Base-by-base conservation (phyloP, 2,113 vertebrate genomes). In the Penelope pileata region DNA sequence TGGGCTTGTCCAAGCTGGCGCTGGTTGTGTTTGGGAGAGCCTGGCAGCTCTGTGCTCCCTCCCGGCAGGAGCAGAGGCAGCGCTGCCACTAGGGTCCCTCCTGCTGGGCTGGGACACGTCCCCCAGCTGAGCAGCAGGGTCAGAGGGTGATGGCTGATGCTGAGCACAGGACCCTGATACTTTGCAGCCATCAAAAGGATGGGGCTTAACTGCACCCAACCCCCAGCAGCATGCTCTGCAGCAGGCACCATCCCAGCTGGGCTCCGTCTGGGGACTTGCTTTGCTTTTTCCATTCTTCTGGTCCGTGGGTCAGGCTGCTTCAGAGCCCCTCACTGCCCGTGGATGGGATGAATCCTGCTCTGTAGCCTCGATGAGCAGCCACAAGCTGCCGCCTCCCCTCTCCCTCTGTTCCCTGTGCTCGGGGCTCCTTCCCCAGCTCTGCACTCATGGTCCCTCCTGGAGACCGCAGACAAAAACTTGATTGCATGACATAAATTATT, bases 401-500 rank as follows among this genome's bases (percentile, higher is more conserved):
- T 72, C 69, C 32, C 1, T 6, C 67, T 29, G 0, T 51, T 90
- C 59, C 7, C 27, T 32, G 58, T 45, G 66, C 87, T 90, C 21
- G 1, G 42, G 53, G 34, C 70, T 96, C 80, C 68, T 83, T 86
- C 30, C 30, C 51, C 62, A 8, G 53, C 91, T 83, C 87, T 2
- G 2, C 53, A 8, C 78, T 93, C 34, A 9, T 2, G 3, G 32
- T 87, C 60, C 82, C 87, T 85, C 78, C 79, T 53, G 36, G 90
- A 95, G 88, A 90, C 81, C 45, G 51, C 86, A 80, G 86, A 93
- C 88, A 94, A 83, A 96, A 96, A 68, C 72, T 83, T 89, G 93
- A 95, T 90, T 94, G 91, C 75, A 14, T 78, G 91, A 92, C 95
- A 93, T 93, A 95, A 96, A 94, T 96, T 91, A 96, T 42, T 92